Percentiles rank a stretch among this genome's conserved stretches.
phyloP scores from a whole-genome alignment of 2,113 vertebrate genomes.

The Xiphorhynchus elegans region DNA sequence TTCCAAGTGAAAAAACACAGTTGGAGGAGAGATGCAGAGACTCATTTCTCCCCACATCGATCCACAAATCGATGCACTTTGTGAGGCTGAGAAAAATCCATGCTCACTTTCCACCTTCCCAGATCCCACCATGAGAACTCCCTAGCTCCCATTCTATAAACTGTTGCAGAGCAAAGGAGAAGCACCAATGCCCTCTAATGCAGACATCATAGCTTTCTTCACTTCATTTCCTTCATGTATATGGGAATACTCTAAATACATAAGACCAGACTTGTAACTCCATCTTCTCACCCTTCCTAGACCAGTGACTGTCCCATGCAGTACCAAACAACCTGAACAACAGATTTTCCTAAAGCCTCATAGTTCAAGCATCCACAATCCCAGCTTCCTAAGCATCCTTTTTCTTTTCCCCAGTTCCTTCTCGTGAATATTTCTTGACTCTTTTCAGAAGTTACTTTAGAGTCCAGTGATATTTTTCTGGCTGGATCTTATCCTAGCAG shows the following conservation, averaged over 20 bases:
- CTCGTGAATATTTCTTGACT: background rate
- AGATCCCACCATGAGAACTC: rapidly evolving
- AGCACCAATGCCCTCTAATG: background rate
- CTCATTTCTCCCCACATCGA: rapidly evolving
- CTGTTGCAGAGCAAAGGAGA: background rate
- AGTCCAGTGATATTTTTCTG: background rate
- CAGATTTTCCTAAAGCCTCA: background rate
- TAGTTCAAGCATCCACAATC: background rate
- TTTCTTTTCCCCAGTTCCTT: background rate
- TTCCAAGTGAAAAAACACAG: rapidly evolving
- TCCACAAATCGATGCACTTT: background rate
- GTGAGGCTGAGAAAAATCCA: background rate
- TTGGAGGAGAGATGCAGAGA: background rate
- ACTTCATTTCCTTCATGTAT: background rate
- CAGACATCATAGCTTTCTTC: background rate
- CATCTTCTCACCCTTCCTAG: background rate
- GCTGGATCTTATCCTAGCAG: background rate
- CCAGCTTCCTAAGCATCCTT: background rate
- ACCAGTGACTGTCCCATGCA: background rate
- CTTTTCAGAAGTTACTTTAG: background rate
- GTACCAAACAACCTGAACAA: background rate
- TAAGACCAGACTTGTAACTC: background rate
- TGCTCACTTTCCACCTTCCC: background rate
- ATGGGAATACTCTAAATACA: background rate
- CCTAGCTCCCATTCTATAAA: background rate